A percentile compares a stretch with the other conserved stretches of the same genome.
Conservation (phyloP, 2,888 invertebrate species). For the Diplazon laetatorius region DNA sequence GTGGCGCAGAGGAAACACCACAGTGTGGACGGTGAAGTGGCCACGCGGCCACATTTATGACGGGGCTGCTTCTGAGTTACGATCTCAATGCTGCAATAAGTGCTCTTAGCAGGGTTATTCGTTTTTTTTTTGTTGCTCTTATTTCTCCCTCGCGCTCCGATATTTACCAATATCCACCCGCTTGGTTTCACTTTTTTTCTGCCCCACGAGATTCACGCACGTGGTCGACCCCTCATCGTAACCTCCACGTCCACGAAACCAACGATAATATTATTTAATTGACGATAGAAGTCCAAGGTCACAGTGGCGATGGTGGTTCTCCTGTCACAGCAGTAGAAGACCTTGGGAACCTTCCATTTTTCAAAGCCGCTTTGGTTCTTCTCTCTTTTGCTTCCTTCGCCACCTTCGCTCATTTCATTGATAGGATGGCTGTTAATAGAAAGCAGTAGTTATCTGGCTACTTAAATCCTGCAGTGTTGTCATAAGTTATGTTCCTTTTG, state of each 20-base stretch:
- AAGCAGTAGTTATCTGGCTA: slow-evolving; percentile 56
- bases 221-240: slow-evolving; percentile 17
- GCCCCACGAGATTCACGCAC: slow-evolving; percentile 60
- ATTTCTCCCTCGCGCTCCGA: neutral
- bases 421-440: slow-evolving; percentile 56
- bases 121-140: slow-evolving; percentile 61
- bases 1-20: slow-evolving; percentile 54
- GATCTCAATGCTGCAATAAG: slow-evolving; percentile 81
- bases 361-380: neutral
- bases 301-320: slow-evolving; percentile 29
- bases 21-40: slow-evolving; percentile 63
- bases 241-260: slow-evolving; percentile 61
- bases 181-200: slow-evolving; percentile 19
- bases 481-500: no score
- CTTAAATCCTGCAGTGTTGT: no score
- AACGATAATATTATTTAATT: slow-evolving; percentile 82
- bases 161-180: neutral
- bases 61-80: slow-evolving; percentile 78
- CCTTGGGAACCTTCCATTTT: slow-evolving; percentile 34
- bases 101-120: slow-evolving; percentile 77
- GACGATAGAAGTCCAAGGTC: slow-evolving; percentile 69
- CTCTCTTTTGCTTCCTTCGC: slow-evolving; percentile 10
- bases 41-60: slow-evolving; percentile 78
- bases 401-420: slow-evolving; percentile 3
- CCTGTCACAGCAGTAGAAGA: slow-evolving; percentile 28